phyloP scores from a whole-genome alignment of 1,140 invertebrate genomes.

The Papilio aristodemus region DNA sequence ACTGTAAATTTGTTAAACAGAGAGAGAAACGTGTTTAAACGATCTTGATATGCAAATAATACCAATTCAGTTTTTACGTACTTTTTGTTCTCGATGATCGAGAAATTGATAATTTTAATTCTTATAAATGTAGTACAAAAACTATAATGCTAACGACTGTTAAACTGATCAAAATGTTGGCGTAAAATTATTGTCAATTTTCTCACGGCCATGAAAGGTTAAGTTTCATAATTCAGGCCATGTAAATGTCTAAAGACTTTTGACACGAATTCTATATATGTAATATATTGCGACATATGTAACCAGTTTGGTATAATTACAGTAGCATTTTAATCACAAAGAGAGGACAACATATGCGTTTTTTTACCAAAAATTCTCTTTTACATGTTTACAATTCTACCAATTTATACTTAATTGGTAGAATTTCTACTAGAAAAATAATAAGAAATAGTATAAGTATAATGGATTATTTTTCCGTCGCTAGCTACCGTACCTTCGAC shows the following conservation, averaged over 20 bases:
- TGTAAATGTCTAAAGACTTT: slow-evolving; percentile 23
- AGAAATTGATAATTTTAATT: not conserved
- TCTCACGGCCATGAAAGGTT: slow-evolving; percentile 18
- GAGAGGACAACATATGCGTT: no score
- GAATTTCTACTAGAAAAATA: no score
- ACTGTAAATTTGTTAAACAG: not conserved
- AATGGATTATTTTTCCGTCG: not conserved
- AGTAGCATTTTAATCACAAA: not conserved
- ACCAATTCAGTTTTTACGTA: not conserved
- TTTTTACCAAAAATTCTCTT: no score
- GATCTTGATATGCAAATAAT: slow-evolving; percentile 9
- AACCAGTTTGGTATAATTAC: not conserved
- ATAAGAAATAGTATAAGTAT: no score
- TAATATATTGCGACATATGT: slow-evolving; percentile 22
- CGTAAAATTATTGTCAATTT: slow-evolving; percentile 7
- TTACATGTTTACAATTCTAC: no score
- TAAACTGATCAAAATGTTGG: not conserved
- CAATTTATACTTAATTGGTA: no score
- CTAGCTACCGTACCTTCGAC: not conserved
- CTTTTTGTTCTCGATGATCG: slow-evolving; percentile 13
- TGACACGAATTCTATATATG: slow-evolving; percentile 13
- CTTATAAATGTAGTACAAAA: not conserved
- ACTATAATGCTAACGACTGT: slow-evolving; percentile 19
- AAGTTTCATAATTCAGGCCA: slow-evolving; percentile 20
- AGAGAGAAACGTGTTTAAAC: not conserved